phyloP scores from a whole-genome alignment of 2,888 invertebrate genomes.

The Sympetrum striolatum region DNA sequence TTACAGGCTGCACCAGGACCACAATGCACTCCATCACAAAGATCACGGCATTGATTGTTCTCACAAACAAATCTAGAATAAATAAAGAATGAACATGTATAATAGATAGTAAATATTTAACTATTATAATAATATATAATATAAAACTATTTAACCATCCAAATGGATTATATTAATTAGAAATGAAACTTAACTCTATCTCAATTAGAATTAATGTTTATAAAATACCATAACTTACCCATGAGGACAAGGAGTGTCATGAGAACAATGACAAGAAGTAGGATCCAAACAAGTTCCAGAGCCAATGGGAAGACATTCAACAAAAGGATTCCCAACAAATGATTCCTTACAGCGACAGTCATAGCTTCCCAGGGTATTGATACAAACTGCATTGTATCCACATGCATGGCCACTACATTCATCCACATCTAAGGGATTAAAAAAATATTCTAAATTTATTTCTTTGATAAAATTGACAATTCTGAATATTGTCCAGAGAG shows the following conservation, averaged over 20 bases:
- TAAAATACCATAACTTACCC: slow-evolving; percentile 59
- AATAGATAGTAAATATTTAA: neutral
- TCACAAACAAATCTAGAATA: slow-evolving; percentile 68
- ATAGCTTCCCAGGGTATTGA: slow-evolving; percentile 87
- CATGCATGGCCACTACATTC: slow-evolving; percentile 79
- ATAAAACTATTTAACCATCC: too few species aligned
- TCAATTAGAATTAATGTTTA: too few species aligned
- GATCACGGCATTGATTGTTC: slow-evolving; percentile 75
- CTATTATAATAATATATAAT: neutral
- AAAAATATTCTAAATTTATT: neutral
- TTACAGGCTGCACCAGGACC: slow-evolving; percentile 84
- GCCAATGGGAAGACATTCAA: slow-evolving; percentile 76
- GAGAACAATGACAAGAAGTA: slow-evolving; percentile 72
- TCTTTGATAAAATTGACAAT: too few species aligned
- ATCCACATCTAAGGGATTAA: slow-evolving; percentile 67
- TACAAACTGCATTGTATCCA: slow-evolving; percentile 85
- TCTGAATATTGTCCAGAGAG: too few species aligned
- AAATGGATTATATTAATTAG: too few species aligned
- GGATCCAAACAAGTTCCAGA: slow-evolving; percentile 70
- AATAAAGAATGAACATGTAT: neutral
- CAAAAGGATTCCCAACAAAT: slow-evolving; percentile 86
- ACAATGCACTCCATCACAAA: slow-evolving; percentile 77
- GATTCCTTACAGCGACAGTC: slow-evolving; percentile 88
- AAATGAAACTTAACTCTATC: too few species aligned
- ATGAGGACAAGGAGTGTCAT: slow-evolving; percentile 75